Evolutionary conservation across 2,113 vertebrate species (phyloP).

Genomic region (Onychorhynchus coronatus): DNA sequence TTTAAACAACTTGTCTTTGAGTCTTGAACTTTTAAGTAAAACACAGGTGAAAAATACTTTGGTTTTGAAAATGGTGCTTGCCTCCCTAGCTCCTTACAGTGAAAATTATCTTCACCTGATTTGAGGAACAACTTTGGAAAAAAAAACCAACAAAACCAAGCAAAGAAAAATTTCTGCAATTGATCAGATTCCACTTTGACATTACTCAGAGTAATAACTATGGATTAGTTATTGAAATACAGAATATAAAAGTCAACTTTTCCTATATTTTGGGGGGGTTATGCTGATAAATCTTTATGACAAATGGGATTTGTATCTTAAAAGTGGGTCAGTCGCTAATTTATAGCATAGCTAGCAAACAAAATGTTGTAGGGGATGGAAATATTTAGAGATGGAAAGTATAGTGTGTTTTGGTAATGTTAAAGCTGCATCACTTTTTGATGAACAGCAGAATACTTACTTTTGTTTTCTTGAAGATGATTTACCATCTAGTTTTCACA

Average conservation of each 20-base stretch:
- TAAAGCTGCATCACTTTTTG: not conserved
- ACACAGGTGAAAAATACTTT: not conserved
- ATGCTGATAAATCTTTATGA: conserved; percentile 13
- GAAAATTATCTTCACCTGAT: not conserved
- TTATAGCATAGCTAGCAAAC: not conserved
- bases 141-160: not conserved
- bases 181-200: not conserved
- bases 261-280: not conserved
- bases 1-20: not conserved
- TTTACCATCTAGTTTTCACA: not conserved
- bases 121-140: not conserved
- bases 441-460: conserved; percentile 29
- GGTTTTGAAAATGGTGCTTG: not conserved
- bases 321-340: conserved; percentile 16
- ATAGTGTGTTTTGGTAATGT: not conserved
- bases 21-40: not conserved
- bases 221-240: conserved; percentile 6
- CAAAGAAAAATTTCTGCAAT: not conserved
- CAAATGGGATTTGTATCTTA: not conserved
- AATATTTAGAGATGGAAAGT: conserved; percentile 11
- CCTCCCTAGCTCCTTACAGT: not conserved
- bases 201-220: not conserved
- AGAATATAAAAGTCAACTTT: not conserved
- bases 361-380: not conserved
- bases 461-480: conserved; percentile 33